Percentiles rank a stretch among this genome's conserved stretches.
These are phyloP conservation scores for Danaus chrysippus DNA, from an alignment of 2,888 invertebrate species.

Conservation along the genomic window DNA sequence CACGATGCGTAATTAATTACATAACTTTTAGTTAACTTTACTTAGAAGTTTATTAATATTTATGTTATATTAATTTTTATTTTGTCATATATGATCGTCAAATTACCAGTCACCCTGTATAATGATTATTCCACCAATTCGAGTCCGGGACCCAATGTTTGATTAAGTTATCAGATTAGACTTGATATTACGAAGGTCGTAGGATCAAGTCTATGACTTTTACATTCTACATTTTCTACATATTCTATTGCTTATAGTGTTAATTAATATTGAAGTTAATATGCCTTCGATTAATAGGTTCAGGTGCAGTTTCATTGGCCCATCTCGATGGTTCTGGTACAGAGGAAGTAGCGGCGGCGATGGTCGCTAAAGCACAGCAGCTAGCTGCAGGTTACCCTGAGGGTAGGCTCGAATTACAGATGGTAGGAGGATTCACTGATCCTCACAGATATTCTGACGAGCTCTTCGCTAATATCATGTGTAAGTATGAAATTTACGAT, in stretches of 20 bases:
- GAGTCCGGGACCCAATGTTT: too few species aligned
- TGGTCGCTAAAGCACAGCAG: slow-evolving; percentile 92
- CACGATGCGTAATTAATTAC: too few species aligned
- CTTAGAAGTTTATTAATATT: too few species aligned
- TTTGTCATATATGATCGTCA: too few species aligned
- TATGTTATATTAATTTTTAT: too few species aligned
- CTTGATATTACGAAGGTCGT: too few species aligned
- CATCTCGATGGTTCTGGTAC: slow-evolving; percentile 92
- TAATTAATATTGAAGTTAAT: not conserved
- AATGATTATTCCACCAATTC: too few species aligned
- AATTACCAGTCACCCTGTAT: too few species aligned
- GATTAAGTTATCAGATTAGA: too few species aligned
- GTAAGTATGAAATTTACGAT: slow-evolving; percentile 62
- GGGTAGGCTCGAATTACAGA: slow-evolving; percentile 92
- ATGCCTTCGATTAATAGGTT: slow-evolving; percentile 76
- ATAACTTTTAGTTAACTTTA: too few species aligned
- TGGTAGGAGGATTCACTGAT: slow-evolving; percentile 95
- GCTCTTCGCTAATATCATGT: slow-evolving; percentile 92
- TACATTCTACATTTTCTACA: not conserved
- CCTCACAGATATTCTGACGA: slow-evolving; percentile 92
- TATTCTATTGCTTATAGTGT: not conserved
- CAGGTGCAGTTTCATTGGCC: slow-evolving; percentile 91
- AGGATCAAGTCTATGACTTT: too few species aligned
- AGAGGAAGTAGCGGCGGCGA: slow-evolving; percentile 89
- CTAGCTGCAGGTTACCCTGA: slow-evolving; percentile 91